These are phyloP conservation scores for Pyrochroa serraticornis DNA, from an alignment of 2,888 invertebrate genomes.

Conservation along the genomic window DNA sequence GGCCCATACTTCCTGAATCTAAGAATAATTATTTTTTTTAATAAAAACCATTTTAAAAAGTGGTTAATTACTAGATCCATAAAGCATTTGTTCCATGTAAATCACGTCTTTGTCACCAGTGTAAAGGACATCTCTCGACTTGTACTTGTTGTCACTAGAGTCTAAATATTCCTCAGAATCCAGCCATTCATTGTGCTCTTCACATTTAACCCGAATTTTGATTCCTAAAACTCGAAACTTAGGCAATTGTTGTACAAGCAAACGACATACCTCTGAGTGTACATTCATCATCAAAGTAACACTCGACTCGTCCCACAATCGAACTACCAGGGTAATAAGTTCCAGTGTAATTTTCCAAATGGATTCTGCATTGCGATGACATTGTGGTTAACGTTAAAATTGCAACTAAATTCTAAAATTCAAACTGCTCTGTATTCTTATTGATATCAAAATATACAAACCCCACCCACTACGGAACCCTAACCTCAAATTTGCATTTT, in stretches of 20 bases:
- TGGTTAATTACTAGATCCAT: slow-evolving; percentile 41
- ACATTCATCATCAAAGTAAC: slow-evolving; percentile 37
- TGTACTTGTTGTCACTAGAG: slow-evolving; percentile 36
- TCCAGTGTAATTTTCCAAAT: slow-evolving; percentile 45
- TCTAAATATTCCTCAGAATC: slow-evolving; percentile 43
- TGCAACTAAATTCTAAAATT: no score
- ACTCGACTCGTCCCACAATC: slow-evolving; percentile 41
- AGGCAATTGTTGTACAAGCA: slow-evolving; percentile 8
- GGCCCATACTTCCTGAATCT: slow-evolving; percentile 41
- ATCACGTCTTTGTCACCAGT: slow-evolving; percentile 44
- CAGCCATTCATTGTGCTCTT: slow-evolving; percentile 45
- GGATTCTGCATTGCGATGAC: slow-evolving; percentile 39
- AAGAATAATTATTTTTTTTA: background rate
- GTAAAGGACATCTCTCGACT: slow-evolving; percentile 38
- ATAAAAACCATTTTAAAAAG: slow-evolving; percentile 3
- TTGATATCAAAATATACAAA: no score
- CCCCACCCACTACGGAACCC: no score
- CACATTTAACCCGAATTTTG: slow-evolving; percentile 36
- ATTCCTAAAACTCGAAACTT: slow-evolving; percentile 27
- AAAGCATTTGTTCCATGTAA: slow-evolving; percentile 40
- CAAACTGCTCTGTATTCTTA: no score
- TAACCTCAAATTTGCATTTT: no score
- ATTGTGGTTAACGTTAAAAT: no score
- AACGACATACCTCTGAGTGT: slow-evolving; percentile 39
- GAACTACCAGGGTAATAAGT: slow-evolving; percentile 40